Evolutionary conservation across 2,888 invertebrate species (phyloP), one percentile per base, ranked within the genome.

Genomic region (Calameuta pallipes): DNA sequence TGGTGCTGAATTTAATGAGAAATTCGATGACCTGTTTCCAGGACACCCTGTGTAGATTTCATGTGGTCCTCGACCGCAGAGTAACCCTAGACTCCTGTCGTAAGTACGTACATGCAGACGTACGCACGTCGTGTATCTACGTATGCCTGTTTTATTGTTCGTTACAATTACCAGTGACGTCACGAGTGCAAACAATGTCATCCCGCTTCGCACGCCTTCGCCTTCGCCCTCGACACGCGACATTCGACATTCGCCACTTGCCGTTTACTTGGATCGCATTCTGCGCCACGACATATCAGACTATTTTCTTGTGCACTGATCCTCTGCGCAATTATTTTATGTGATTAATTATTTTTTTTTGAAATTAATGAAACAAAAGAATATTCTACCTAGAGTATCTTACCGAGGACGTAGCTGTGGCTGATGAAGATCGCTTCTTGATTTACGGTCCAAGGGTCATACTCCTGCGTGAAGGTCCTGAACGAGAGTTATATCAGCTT

Each of bases 171-270:
- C 85, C 82, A 80, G 85, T 88, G 88, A 89, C 89, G 88, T 90
- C 89, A 89, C 85, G 82, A 84, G 84, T 85, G 86, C 86, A 89
- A 89, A 89, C 89, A 89, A 89, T 87, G 88, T 85, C 86, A 85
- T 85, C 79, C 85, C 82, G 83, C 83, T 86, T 86, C 85, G 86
- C 87, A 87, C 87, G 87, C 84, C 82, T 85, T 87, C 82, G 83
- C 83, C 82, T 85, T 83, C 71, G 76, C 30, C 31, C 74, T n/a
- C 74, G 68, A 76, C 74, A 56, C 71, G 75, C 76, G 74, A 75
- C 74, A 75, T 75, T 74, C 80, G 33, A 70, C 78, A 69, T 69
- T 75, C 37, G 31, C 31, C 31, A 34, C 23, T 76, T 75, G 69
- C 30, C 75, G 56, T 56, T 56, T 56, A 56, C 56, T 56, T 56